These are phyloP conservation scores for Lithobates pipiens DNA, from an alignment of 2,797 vertebrate species.

Conservation along the genomic window DNA sequence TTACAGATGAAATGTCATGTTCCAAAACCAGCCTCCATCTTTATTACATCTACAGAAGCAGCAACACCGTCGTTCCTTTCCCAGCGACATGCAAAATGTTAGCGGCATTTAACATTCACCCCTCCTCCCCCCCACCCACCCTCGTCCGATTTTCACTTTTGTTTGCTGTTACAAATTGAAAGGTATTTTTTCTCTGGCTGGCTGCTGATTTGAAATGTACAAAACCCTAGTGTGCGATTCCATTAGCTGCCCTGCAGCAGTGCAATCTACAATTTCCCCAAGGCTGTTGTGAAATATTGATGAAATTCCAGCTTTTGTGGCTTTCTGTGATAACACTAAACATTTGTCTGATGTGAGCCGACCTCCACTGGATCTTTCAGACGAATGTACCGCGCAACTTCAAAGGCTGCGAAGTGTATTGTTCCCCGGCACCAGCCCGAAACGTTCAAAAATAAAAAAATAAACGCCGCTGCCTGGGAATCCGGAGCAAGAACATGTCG, in stretches of 20 bases:
- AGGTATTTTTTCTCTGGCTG: constrained; percentile 78
- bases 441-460: constrained; percentile 67
- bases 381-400: constrained; percentile 79
- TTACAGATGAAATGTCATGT: too few species aligned
- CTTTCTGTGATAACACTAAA: constrained; percentile 84
- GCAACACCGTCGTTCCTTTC: neutral
- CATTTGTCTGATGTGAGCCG: constrained; percentile 85
- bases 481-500: neutral
- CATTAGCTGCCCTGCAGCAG: constrained; percentile 96
- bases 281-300: constrained; percentile 99
- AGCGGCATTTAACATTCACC: neutral
- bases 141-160: constrained; percentile 76
- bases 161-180: constrained; percentile 80
- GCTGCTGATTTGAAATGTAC: constrained; percentile 95
- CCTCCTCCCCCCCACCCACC: too few species aligned
- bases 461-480: constrained; percentile 54
- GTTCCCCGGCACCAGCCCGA: constrained; percentile 68
- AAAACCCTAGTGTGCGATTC: constrained; percentile 94
- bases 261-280: constrained; percentile 93
- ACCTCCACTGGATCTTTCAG: constrained; percentile 81
- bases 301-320: constrained; percentile 85
- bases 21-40: neutral
- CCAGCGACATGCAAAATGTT: neutral
- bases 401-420: constrained; percentile 74
- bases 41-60: neutral